Conservation (phyloP, 1,140 invertebrate species). For the silkworm (Bombyx mori) region ASM3026992v2 NC_085128.1:8548001-8548500, state of each 20-base stretch:
- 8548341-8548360: too few relatives aligned
- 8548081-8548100: conserved; percentile 4
- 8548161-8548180: conserved; percentile 9
- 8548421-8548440: too few relatives aligned
- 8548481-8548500: too few relatives aligned
- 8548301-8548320: neutral
- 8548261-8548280: neutral
- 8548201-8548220: neutral
- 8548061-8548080: conserved; percentile 10
- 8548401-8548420: too few relatives aligned
- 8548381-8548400: too few relatives aligned
- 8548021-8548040: neutral
- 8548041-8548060: conserved; percentile 3
- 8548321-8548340: too few relatives aligned
- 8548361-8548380: too few relatives aligned
- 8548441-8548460: too few relatives aligned
- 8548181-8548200: neutral
- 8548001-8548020: too few relatives aligned
- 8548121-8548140: conserved; percentile 8
- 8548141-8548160: conserved; percentile 26
- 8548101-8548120: conserved; percentile 6
- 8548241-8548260: conserved; percentile 21
- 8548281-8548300: conserved; percentile 3
- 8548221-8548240: conserved; percentile 2
- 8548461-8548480: too few relatives aligned